Base-by-base conservation (phyloP, 2,797 vertebrate genomes). In the Silurus aristotelis region DNA sequence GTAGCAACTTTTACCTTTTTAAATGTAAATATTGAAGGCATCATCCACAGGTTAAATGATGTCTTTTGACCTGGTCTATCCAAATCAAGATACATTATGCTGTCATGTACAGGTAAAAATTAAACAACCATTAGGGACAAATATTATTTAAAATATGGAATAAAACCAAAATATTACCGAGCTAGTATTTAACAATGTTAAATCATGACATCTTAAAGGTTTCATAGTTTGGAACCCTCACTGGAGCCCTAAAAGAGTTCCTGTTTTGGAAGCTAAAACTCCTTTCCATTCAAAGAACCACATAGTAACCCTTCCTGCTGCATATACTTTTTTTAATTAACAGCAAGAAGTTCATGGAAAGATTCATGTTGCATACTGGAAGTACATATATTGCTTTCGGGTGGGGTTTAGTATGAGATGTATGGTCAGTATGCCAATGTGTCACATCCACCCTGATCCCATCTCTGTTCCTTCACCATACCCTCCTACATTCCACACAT, bases 381-480 rank as follows among this genome's bases (percentile, higher is more conserved):
- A 6, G 13, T 55, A 14, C 15, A 31, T 67, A 20, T 2, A 80
- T 25, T 27, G 9, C 43, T 52, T 55, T 80, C 10, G 43, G 79
- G 79, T 67, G 79, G 46, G 46, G 79, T 52, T 67, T 55, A 67
- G n/a, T 55, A 80, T 80, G 63, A 52, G 9, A 2, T 12, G 17
- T 27, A 80, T 80, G 46, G 43, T 80, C 46, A 80, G 43, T 27
- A 80, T 80, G 63, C 17, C 79, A 55, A 0, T 80, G 3, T 80
- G 63, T 80, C 25, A 31, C 63, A 80, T 66, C 63, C 63, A 67
- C 79, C 79, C 79, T 52, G 38, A 80, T 80, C 63, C 58, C 58
- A 5, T 63, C 77, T 0, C 60, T 64, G 38, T 46, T 80, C 22
- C 46, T 38, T 67, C 46, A 67, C 2, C 63, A 67, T 19, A 80